Base-by-base conservation (phyloP, 2,888 invertebrate genomes). In the Eustalomyia histrio region DNA sequence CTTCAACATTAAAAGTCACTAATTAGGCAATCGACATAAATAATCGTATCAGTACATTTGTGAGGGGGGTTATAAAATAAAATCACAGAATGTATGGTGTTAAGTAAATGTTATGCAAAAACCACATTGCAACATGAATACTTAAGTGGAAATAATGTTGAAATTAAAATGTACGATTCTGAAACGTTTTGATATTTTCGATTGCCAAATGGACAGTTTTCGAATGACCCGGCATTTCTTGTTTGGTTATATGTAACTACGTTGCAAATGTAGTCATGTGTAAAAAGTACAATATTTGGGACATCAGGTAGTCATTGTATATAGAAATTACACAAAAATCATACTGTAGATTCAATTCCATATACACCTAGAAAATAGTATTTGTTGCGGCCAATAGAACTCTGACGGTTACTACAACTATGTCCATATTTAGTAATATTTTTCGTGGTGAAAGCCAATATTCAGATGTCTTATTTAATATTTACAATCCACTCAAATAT, bases 81-180 rank as follows among this genome's bases (percentile, higher is more conserved):
- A 8, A 39, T 39, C 39, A 39, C 39, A 12, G 12, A 12, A 12
- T 39, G 39, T 14, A 39, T 12, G 1, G 39, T 39, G 12, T 39
- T 39, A 39, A 39, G 39, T 47, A 47, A 47, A 47, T 47, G 14
- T n/a, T n/a, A 47, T 14, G 43, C 43, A 47, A 7, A n/a, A 47
- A 47, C 43, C 43, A 47, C n/a, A 47, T 7, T n/a, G 43, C 43
- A 47, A n/a, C n/a, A 47, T 47, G n/a, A 47, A 47, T n/a, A n/a
- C 43, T n/a, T 47, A 1, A 47, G n/a, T 47, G 14, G 12, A 14
- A 12, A 10, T 39, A 39, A 39, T 12, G 12, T 39, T 12, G 6
- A 12, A 39, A 47, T 14, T n/a, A n/a, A 47, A 47, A 47, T n/a
- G n/a, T 14, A 47, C 43, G 43, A 7, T 47, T n/a, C 43, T 47